Base-by-base conservation (phyloP, 2,113 vertebrate species). In the Psettodes erumei region DNA sequence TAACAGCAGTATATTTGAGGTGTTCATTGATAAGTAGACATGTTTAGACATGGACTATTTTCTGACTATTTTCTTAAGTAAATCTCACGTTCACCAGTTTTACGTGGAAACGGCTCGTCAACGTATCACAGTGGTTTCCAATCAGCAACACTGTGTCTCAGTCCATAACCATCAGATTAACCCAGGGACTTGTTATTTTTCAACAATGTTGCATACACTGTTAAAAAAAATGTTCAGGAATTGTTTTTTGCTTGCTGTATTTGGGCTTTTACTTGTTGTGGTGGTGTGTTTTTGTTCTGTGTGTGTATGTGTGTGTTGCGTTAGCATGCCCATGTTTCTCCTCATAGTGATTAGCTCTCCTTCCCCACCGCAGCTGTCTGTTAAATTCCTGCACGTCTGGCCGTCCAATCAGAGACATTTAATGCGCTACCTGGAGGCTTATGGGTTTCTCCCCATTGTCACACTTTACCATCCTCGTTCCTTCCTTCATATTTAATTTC, bases 301-400 rank as follows among this genome's bases (percentile, higher is more conserved):
- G 38, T 67, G 55, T 64, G 60, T 19, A 16, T 43, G 38, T 70
- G 35, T 50, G 15, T 66, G 18, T 32, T 64, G 45, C 59, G 18
- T 8, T 6, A 35, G 48, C 62, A 55, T 66, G 65, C 45, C 40
- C 38, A 13, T 71, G 9, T 28, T 61, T n/a, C 28, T 75, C 59
- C 33, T 75, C 55, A 32, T 60, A 9, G 48, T 37, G 65, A 65
- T 30, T 8, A 23, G 65, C 69, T 74, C 37, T 48, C 35, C 32
- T 27, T 68, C 65, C 40, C 48, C 42, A 40, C 33, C n/a, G 8
- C 48, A 25, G 70, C 65, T 50, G 43, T 74, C 37, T 45, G 9
- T 75, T 71, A 69, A 35, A 43, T 10, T 54, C 60, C 69, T 76
- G 76, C 82, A 67, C 85, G 70, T 40, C 63, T 59, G 47, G 55